Evolutionary conservation across 2,113 vertebrate species (phyloP).

Genomic region (Bucco capensis): DNA sequence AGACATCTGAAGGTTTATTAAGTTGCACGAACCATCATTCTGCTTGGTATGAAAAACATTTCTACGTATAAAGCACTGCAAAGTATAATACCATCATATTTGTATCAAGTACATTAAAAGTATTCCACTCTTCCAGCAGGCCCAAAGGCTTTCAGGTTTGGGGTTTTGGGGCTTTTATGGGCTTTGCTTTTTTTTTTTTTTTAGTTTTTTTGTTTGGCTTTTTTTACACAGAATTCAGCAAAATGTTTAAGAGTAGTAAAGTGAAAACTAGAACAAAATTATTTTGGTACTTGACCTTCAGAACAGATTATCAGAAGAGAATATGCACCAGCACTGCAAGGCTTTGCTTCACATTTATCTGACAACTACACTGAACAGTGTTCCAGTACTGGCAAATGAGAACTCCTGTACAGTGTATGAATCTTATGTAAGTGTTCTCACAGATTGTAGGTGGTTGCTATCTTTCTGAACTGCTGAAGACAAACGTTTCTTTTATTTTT

Average conservation of each 20-base stretch:
- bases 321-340: background rate
- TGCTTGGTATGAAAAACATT: background rate
- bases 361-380: background rate
- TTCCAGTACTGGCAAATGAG: background rate
- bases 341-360: background rate
- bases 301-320: background rate
- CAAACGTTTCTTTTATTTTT: constrained; percentile 48
- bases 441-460: constrained; percentile 54
- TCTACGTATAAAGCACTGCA: background rate
- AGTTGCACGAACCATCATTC: background rate
- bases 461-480: constrained; percentile 30
- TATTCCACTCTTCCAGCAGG: background rate
- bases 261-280: background rate
- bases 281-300: background rate
- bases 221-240: background rate
- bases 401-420: background rate
- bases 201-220: too few relatives aligned
- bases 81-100: background rate
- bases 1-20: background rate
- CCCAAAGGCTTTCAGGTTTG: background rate
- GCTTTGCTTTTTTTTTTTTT: background rate
- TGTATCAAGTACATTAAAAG: background rate
- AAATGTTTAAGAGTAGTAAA: background rate
- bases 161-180: background rate
- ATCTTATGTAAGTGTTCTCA: constrained; percentile 48